These are phyloP conservation scores for Menura novaehollandiae DNA, from an alignment of 2,113 vertebrate genomes.

Conservation along the genomic window DNA sequence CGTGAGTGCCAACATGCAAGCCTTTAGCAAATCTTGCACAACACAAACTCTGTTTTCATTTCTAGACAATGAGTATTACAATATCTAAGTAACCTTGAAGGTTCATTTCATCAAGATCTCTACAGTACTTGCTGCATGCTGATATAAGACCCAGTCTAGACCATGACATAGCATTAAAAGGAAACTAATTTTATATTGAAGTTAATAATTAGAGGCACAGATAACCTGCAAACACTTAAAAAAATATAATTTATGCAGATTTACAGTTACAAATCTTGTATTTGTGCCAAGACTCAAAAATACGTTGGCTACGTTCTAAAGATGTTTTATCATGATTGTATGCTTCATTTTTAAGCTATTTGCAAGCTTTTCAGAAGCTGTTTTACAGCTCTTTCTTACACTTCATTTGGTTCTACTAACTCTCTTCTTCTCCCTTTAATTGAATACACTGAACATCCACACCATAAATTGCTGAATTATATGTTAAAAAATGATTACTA, in stretches of 20 bases:
- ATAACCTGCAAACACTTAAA: not conserved
- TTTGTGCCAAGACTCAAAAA: not conserved
- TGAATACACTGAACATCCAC: not conserved
- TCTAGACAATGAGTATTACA: not conserved
- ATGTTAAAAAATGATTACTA: not conserved
- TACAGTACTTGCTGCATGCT: not conserved
- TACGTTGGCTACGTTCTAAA: not conserved
- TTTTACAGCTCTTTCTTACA: not conserved
- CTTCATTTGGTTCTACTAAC: not conserved
- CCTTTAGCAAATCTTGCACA: not conserved
- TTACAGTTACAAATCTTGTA: not conserved
- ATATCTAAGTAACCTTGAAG: not conserved
- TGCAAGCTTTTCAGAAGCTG: not conserved
- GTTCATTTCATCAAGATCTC: constrained; percentile 1
- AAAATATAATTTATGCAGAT: not conserved
- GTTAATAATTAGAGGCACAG: not conserved
- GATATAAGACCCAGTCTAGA: not conserved
- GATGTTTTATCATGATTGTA: not conserved
- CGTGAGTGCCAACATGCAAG: not conserved
- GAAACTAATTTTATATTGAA: not conserved
- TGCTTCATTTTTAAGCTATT: not conserved
- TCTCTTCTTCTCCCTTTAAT: not conserved
- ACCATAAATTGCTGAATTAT: not conserved
- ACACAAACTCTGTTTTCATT: not conserved
- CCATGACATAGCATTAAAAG: not conserved